phyloP scores from a whole-genome alignment of 2,888 invertebrate genomes.

The Amorpha juglandis region DNA sequence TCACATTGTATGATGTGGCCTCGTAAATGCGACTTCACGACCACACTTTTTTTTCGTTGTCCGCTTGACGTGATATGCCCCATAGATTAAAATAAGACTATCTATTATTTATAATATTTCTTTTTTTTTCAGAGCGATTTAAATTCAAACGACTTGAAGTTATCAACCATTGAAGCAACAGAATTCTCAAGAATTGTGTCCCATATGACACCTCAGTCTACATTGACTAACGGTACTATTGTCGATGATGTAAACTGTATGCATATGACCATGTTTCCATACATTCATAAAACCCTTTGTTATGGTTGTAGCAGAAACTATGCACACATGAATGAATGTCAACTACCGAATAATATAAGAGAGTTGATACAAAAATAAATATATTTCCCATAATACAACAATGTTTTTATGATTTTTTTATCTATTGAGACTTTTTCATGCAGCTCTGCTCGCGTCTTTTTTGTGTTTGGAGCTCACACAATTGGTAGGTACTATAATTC shows the following conservation, averaged over 20 bases:
- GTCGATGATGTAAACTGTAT: neutral
- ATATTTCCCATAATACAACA: neutral
- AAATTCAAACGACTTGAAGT: constrained; percentile 61
- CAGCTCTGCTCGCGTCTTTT: too few species aligned
- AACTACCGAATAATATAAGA: constrained; percentile 41
- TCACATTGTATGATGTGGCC: too few species aligned
- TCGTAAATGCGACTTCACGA: too few species aligned
- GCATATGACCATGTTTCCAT: constrained; percentile 54
- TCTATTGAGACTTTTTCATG: too few species aligned
- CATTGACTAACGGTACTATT: neutral
- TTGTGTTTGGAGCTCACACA: too few species aligned
- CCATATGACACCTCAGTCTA: constrained; percentile 35
- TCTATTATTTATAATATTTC: neutral
- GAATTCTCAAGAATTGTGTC: constrained; percentile 82
- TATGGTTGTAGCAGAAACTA: constrained; percentile 72
- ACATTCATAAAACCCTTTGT: constrained; percentile 60
- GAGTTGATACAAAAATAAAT: constrained; percentile 32
- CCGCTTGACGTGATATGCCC: too few species aligned
- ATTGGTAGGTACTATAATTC: too few species aligned
- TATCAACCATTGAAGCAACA: constrained; percentile 85
- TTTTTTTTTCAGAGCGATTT: constrained; percentile 77
- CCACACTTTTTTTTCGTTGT: too few species aligned
- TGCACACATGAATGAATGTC: constrained; percentile 53
- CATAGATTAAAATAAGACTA: too few species aligned
- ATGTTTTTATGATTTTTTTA: neutral